A percentile compares a stretch with the other conserved stretches of the same genome.
Conservation (phyloP, 2,888 invertebrate species). For the Pyrocoelia pectoralis region DNA sequence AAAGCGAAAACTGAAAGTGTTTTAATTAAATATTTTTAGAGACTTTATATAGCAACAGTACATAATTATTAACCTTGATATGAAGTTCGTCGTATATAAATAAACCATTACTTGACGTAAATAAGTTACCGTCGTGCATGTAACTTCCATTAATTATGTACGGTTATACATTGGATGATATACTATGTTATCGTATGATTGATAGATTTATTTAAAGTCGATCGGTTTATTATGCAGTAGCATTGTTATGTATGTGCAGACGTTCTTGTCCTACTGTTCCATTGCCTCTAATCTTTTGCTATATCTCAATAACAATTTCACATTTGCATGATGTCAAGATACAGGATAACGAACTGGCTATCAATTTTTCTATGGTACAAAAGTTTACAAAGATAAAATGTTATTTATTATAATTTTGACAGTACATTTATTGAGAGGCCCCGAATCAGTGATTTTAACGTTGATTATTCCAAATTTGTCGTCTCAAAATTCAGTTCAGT, state of each 20-base stretch:
- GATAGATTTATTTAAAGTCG: slow-evolving; percentile 28
- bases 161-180: slow-evolving; percentile 29
- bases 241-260: slow-evolving; percentile 23
- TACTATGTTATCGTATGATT: slow-evolving; percentile 25
- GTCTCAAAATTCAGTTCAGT: too few species aligned
- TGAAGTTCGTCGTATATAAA: slow-evolving; percentile 32
- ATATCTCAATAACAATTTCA: slow-evolving; percentile 9
- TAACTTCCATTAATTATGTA: slow-evolving; percentile 32
- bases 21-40: too few species aligned
- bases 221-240: slow-evolving; percentile 29
- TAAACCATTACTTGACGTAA: slow-evolving; percentile 33
- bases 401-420: too few species aligned
- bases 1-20: too few species aligned
- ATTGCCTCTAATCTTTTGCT: slow-evolving; percentile 10
- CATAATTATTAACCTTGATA: slow-evolving; percentile 29
- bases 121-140: slow-evolving; percentile 33
- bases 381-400: too few species aligned
- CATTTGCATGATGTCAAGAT: neutral
- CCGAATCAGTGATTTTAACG: too few species aligned
- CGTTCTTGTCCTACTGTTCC: slow-evolving; percentile 24
- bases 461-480: too few species aligned
- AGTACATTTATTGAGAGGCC: too few species aligned
- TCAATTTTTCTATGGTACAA: neutral
- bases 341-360: slow-evolving; percentile 1
- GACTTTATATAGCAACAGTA: too few species aligned